phyloP scores from a whole-genome alignment of 2,797 vertebrate species.

The Dromococcyx pavoninus region DNA sequence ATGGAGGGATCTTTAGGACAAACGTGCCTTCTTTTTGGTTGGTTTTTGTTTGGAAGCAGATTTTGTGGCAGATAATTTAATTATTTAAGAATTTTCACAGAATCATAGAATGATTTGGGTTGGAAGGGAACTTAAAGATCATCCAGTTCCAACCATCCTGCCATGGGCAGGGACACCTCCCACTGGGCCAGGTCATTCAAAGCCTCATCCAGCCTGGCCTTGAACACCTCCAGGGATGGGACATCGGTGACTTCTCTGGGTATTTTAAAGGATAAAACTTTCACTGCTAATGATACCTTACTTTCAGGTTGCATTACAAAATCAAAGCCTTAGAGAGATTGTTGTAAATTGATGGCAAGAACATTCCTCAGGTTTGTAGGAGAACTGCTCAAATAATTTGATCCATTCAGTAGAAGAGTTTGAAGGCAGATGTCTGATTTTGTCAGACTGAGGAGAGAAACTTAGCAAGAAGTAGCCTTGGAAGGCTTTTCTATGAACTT shows the following conservation, averaged over 20 bases:
- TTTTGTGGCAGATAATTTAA: background rate
- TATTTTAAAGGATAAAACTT: no score
- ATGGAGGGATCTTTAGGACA: background rate
- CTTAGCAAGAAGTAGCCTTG: background rate
- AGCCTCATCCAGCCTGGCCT: no score
- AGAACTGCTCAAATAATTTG: background rate
- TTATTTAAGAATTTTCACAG: background rate
- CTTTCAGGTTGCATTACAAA: background rate
- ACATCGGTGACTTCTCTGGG: no score
- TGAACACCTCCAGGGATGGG: no score
- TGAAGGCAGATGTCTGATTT: background rate
- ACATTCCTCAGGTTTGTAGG: background rate
- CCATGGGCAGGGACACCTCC: no score
- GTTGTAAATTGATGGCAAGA: background rate
- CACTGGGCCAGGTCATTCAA: no score
- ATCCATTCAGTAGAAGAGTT: background rate
- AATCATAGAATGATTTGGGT: no score
- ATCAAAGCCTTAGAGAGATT: background rate
- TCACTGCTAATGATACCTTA: background rate
- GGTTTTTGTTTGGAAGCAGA: background rate
- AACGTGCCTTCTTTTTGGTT: background rate
- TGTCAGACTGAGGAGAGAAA: background rate
- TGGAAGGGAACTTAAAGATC: no score
- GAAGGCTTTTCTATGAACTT: background rate
- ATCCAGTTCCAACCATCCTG: no score